phyloP scores from a whole-genome alignment of 1,140 invertebrate species.

The Agrypnia vestita region DNA sequence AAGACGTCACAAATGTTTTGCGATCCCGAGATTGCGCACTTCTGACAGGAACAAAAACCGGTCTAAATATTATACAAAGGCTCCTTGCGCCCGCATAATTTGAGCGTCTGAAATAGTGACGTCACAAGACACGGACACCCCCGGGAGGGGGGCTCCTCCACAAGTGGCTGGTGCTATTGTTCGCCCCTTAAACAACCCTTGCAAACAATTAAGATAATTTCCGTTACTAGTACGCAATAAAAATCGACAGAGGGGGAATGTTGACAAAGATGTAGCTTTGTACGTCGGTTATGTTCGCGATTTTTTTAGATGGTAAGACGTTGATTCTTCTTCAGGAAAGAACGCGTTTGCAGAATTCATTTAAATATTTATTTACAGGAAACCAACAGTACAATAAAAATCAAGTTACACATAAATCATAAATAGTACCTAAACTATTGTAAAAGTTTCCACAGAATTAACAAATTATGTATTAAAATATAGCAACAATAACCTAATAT shows the following conservation, averaged over 20 bases:
- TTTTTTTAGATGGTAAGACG: neutral
- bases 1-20: too few species aligned
- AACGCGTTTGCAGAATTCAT: too few species aligned
- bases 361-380: too few species aligned
- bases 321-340: too few species aligned
- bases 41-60: neutral
- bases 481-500: too few species aligned
- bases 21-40: too few species aligned
- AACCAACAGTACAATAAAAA: too few species aligned
- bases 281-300: neutral
- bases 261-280: neutral
- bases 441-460: too few species aligned
- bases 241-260: slow-evolving; percentile 1
- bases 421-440: too few species aligned
- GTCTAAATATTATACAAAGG: slow-evolving; percentile 34
- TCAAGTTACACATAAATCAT: too few species aligned
- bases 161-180: slow-evolving; percentile 58
- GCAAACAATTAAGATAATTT: slow-evolving; percentile 62
- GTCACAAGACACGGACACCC: slow-evolving; percentile 32
- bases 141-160: neutral
- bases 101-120: slow-evolving; percentile 53
- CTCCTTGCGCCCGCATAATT: slow-evolving; percentile 53
- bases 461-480: too few species aligned
- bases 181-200: slow-evolving; percentile 56
- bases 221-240: slow-evolving; percentile 50